Evolutionary conservation across 2,113 vertebrate species (phyloP).

Genomic region (Daphoenositta chrysoptera): DNA sequence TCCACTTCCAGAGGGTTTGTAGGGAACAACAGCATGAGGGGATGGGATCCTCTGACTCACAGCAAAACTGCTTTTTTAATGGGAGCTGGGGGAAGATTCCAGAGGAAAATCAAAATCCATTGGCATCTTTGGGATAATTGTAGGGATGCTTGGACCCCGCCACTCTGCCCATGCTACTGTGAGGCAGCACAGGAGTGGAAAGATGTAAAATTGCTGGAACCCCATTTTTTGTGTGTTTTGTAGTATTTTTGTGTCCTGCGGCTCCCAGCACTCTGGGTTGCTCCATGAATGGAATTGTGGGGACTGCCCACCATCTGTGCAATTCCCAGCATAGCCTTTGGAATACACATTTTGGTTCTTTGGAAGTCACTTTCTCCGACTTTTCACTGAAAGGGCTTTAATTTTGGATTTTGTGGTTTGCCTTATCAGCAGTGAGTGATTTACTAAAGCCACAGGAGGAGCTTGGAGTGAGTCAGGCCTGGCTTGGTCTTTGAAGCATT

Average conservation of each 20-base stretch:
- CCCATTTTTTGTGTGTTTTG: neutral
- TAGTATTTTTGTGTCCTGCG: neutral
- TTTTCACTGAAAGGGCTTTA: neutral
- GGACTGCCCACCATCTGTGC: neutral
- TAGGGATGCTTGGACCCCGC: neutral
- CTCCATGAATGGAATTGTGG: neutral
- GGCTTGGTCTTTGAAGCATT: neutral
- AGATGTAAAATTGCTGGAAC: neutral
- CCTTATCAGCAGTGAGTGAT: neutral
- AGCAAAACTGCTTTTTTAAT: neutral
- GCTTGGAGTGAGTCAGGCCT: neutral
- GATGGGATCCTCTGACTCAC: neutral
- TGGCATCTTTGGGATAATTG: accelerated
- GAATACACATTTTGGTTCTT: accelerated
- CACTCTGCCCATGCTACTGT: neutral
- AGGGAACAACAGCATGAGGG: neutral
- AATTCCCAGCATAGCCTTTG: neutral
- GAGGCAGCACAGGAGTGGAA: neutral
- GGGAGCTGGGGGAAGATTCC: neutral
- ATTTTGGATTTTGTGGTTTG: neutral
- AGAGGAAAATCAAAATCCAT: accelerated
- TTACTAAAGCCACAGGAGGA: accelerated
- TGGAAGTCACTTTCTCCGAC: neutral
- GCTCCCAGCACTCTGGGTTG: neutral
- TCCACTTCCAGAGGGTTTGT: neutral